phyloP scores from a whole-genome alignment of 1,140 invertebrate genomes.

The Drosophila baimaii region DNA sequence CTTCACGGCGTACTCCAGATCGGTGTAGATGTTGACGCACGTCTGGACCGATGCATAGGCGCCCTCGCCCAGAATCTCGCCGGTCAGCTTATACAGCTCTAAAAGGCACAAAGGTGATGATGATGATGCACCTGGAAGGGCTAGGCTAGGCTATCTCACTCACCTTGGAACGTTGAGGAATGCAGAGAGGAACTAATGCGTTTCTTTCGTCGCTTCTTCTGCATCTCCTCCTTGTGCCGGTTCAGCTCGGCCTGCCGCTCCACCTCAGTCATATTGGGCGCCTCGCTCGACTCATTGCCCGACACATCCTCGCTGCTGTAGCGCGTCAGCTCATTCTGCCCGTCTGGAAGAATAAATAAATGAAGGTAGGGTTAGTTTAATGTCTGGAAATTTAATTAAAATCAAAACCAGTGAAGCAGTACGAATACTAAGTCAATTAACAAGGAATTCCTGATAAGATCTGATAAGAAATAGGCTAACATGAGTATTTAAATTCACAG shows the following conservation, averaged over 20 bases:
- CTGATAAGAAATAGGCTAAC: too few species aligned
- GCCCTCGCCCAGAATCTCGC: slow-evolving; percentile 97
- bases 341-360: slow-evolving; percentile 50
- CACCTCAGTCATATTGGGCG: slow-evolving; percentile 80
- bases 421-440: too few species aligned
- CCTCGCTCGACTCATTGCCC: slow-evolving; percentile 83
- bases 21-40: slow-evolving; percentile 95
- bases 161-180: slow-evolving; percentile 95
- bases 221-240: slow-evolving; percentile 93
- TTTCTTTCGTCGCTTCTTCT: slow-evolving; percentile 93
- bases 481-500: too few species aligned
- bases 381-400: background rate
- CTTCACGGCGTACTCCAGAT: slow-evolving; percentile 98
- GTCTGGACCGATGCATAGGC: slow-evolving; percentile 98
- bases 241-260: slow-evolving; percentile 86
- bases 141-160: background rate
- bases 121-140: background rate
- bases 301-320: slow-evolving; percentile 84
- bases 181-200: slow-evolving; percentile 91
- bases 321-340: slow-evolving; percentile 82
- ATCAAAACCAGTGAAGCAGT: too few species aligned
- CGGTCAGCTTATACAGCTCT: slow-evolving; percentile 98
- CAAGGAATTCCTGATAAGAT: too few species aligned
- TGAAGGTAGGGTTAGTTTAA: slow-evolving; percentile 6
- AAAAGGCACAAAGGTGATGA: background rate